Percentiles rank a stretch among this genome's conserved stretches.
phyloP scores from a whole-genome alignment of 2,888 invertebrate genomes.

The Polyploca ridens region DNA sequence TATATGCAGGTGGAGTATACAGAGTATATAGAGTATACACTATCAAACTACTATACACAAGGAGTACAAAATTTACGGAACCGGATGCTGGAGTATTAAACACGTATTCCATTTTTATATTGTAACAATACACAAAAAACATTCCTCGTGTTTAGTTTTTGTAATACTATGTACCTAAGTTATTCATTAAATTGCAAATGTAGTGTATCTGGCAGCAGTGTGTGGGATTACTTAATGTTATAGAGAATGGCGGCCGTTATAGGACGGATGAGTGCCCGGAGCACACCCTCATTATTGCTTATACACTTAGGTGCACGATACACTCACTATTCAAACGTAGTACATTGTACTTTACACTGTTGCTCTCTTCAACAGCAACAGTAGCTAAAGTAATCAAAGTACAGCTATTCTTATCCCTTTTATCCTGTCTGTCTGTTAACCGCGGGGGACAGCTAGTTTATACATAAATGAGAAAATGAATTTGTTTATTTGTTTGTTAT shows the following conservation, averaged over 20 bases:
- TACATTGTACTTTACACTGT: too few species aligned
- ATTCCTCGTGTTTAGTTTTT: not conserved
- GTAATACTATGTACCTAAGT: not conserved
- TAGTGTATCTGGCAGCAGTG: not conserved
- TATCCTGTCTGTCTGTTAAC: too few species aligned
- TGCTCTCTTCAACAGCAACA: too few species aligned
- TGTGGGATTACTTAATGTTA: not conserved
- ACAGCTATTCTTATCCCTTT: too few species aligned
- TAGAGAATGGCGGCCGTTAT: not conserved
- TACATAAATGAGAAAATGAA: too few species aligned
- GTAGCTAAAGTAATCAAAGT: too few species aligned
- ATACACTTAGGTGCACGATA: not conserved
- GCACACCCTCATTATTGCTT: not conserved
- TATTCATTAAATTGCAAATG: slow-evolving; percentile 1
- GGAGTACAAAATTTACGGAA: not conserved
- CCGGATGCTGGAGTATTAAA: not conserved
- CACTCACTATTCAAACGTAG: not conserved
- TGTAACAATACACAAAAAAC: not conserved
- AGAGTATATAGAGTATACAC: too few species aligned
- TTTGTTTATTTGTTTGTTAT: too few species aligned
- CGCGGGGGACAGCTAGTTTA: too few species aligned
- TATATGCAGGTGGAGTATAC: not conserved
- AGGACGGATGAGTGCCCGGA: not conserved
- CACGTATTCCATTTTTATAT: not conserved
- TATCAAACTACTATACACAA: not conserved